Evolutionary conservation across 2,888 invertebrate species (phyloP), one percentile per base, ranked within the genome.

Genomic region (Diadegma fenestrale): DNA sequence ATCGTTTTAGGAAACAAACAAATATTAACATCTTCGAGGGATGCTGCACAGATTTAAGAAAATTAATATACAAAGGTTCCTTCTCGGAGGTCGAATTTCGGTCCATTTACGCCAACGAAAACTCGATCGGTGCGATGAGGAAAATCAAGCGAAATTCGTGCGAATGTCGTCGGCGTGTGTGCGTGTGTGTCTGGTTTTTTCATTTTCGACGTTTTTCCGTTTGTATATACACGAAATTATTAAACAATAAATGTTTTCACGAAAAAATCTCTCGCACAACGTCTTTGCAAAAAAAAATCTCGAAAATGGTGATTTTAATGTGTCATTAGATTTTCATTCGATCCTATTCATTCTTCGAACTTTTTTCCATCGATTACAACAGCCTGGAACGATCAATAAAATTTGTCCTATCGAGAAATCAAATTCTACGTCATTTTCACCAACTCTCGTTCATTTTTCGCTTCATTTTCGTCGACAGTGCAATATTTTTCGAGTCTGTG

Each of bases 201-300:
- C 64, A n/a, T 72, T 92, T 90, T 91, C 90, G 91, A 91, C 92
- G 91, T 93, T 92, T 93, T 68, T 90, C 90, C 91, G 91, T 92
- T 92, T 91, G 91, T 91, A 91, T 77, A 77, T 77, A 77, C 54
- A n/a, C 68, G 54, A 54, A 58, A 85, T 72, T 88, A 37, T 37
- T 86, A 87, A 87, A 87, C 88, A 91, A 90, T 93, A 90, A 91
- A 91, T 93, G 92, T 93, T 92, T 93, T 30, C 90, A 89, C 90
- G 88, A 90, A 86, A 87, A 75, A 66, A 82, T 78, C 68, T 78
- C 81, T 68, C 26, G 76, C 83, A 37, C 37, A 76, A 76, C 64
- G 64, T 68, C 48, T 78, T 82, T 77, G 61, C 37, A 68, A 61
- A 51, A 58, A 78, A 58, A 58, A 79, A 87, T 83, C 61, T 85